Conservation (phyloP, 1,140 invertebrate genomes). For the Polypedilum pembai region DNA sequence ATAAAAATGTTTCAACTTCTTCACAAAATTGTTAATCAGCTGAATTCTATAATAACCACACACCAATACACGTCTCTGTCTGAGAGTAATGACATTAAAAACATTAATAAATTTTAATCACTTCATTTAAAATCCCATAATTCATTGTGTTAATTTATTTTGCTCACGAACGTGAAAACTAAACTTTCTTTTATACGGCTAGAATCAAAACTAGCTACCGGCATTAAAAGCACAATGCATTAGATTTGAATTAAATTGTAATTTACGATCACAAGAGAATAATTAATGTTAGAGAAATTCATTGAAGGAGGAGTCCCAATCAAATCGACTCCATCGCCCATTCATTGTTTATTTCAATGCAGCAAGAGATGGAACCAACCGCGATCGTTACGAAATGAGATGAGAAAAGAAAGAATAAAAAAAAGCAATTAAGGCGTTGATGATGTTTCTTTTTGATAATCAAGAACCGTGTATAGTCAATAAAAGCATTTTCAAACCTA, state of each 20-base stretch:
- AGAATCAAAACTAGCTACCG: too few relatives aligned
- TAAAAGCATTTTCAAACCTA: neutral
- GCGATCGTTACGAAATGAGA: neutral
- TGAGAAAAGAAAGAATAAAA: neutral
- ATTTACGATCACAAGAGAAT: neutral
- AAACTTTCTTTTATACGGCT: neutral
- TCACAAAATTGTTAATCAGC: too few relatives aligned
- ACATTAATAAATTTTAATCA: constrained; percentile 25
- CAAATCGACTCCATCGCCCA: constrained; percentile 8
- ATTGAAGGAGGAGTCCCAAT: neutral
- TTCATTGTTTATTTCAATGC: neutral
- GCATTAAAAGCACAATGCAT: neutral
- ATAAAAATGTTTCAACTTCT: too few relatives aligned
- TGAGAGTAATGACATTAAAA: neutral
- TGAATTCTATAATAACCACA: too few relatives aligned
- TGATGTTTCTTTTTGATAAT: constrained; percentile 23
- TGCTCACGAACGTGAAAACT: constrained; percentile 21
- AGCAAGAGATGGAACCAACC: neutral
- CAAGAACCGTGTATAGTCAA: neutral
- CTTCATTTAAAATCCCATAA: constrained; percentile 25
- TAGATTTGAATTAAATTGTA: constrained; percentile 1
- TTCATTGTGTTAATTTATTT: constrained; percentile 25
- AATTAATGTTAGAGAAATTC: neutral
- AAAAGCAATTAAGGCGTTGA: constrained; percentile 26
- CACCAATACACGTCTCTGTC: too few relatives aligned